Conservation (phyloP, 2,113 vertebrate genomes). For the Clarias gariepinus region DNA sequence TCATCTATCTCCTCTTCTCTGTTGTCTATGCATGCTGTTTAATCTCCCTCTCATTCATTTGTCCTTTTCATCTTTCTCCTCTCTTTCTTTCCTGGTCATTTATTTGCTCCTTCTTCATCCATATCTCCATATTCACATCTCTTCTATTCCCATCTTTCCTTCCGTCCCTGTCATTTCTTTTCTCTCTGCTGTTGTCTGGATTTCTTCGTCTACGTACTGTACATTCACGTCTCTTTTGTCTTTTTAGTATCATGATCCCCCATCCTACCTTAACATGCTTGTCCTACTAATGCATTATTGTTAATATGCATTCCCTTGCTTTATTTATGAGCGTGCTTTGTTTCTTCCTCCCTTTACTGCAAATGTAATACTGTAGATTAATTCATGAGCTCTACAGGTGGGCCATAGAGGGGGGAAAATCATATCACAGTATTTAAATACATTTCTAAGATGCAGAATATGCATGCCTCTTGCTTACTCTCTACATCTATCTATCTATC, state of each 20-base stretch:
- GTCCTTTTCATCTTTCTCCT: background rate
- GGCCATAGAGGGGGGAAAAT: background rate
- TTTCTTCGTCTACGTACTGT: background rate
- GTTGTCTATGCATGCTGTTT: conserved; percentile 16
- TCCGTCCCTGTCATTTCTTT: background rate
- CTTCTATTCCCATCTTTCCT: background rate
- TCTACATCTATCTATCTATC: background rate
- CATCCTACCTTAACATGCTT: background rate
- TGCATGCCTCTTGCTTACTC: background rate
- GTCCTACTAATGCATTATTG: background rate
- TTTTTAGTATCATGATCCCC: background rate
- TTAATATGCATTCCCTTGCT: background rate
- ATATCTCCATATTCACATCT: background rate
- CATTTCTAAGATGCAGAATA: background rate
- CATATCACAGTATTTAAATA: background rate
- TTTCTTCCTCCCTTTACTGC: background rate
- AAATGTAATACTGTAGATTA: background rate
- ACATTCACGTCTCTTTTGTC: background rate
- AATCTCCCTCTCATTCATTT: conserved; percentile 14
- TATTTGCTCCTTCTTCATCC: background rate
- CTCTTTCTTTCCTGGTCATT: background rate
- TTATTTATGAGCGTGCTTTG: background rate
- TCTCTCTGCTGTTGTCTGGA: background rate
- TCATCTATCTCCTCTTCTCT: background rate
- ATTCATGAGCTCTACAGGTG: background rate